Evolutionary conservation across 92 coral and sea anemone species (phyloP), one percentile per base, ranked within the genome.

Genomic region (Zoanthus gigantus): DNA sequence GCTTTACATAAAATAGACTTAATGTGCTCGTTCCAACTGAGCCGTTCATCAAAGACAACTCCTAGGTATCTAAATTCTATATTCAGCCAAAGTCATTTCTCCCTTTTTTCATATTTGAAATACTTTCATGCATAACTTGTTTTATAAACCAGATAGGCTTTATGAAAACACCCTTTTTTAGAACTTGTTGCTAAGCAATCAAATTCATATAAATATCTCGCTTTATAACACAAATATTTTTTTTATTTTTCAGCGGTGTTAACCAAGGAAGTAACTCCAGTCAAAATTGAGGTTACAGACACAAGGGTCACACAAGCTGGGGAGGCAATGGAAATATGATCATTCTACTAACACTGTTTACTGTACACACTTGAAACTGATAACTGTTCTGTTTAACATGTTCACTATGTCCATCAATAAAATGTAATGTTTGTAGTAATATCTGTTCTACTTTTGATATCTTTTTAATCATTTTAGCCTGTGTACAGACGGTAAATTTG

Each of bases 321-420:
- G 13, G 85, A 81, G 48, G 85, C 85, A 45, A 81, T 81, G 85
- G 85, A 81, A 28, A 81, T 81, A 57, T 80, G 47, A 46, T 15
- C 23, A 23, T 23, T 14, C 29, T 63, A 17, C 18, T 60, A n/a
- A 63, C 69, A 63, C 31, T 7, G 8, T 50, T 50, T 63, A 28
- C 69, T 17, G 69, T 7, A 63, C 29, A 0, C 42, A 37, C 42
- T 2, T 63, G 69, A 63, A 63, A 63, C 11, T 7, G 28, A 63
- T 63, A 63, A 18, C 8, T 18, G 69, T 63, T 16, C 8, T 18
- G 69, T 63, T 16, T 17, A 63, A 63, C 29, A 7, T 63, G 69
- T 17, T 63, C 9, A 63, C 3, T 63, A 63, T 63, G 2, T 9
- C 69, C 12, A 63, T 23, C 5, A 63, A 17, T 63, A 63, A 63